A percentile compares a stretch with the other conserved stretches of the same genome.
Evolutionary conservation across 2,113 vertebrate species (phyloP).

Genomic region (Halcyon senegalensis): DNA sequence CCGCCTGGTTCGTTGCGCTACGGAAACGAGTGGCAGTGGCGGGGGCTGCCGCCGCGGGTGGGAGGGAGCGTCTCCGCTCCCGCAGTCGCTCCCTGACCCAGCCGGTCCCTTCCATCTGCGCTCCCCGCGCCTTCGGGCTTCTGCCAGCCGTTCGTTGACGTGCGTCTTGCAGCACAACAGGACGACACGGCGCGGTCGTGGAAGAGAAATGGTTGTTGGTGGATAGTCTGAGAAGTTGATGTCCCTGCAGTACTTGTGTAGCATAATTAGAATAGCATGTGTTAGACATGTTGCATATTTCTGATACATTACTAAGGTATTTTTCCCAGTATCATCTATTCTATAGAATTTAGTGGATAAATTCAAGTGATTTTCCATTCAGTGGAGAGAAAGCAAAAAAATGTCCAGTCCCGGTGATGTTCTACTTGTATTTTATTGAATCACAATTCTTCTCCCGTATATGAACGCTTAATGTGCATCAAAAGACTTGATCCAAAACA

Average conservation of each 20-base stretch:
- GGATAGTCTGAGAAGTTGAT: fast-evolving
- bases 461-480: not conserved
- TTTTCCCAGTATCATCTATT: fast-evolving
- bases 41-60: not conserved
- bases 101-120: no score
- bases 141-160: fast-evolving
- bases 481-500: not conserved
- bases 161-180: fast-evolving
- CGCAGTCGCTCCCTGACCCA: fast-evolving
- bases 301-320: fast-evolving
- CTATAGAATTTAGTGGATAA: not conserved
- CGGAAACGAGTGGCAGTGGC: fast-evolving
- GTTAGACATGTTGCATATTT: fast-evolving
- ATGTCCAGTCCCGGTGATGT: fast-evolving
- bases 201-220: fast-evolving
- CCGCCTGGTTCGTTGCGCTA: not conserved
- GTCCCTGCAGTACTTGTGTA: fast-evolving
- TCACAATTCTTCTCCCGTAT: not conserved
- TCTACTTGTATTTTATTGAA: not conserved
- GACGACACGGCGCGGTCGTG: fast-evolving
- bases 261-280: fast-evolving
- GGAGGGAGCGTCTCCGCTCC: not conserved
- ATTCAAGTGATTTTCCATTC: not conserved
- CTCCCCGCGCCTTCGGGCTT: fast-evolving
- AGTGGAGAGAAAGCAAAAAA: not conserved